Evolutionary conservation across 2,113 vertebrate genomes (phyloP).

Genomic region (Excalfactoria chinensis): DNA sequence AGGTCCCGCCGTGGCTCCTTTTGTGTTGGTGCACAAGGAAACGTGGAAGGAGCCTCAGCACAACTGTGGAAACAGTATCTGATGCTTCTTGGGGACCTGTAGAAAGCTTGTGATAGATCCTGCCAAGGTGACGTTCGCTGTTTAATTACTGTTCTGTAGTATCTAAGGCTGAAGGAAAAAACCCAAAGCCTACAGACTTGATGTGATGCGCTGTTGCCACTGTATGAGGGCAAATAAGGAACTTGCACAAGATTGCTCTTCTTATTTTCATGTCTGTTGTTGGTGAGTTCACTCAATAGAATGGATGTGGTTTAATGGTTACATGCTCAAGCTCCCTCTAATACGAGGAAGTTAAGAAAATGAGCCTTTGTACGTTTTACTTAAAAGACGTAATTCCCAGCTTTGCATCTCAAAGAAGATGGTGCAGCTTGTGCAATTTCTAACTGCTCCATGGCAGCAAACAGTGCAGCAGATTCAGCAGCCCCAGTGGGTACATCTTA

Average conservation of each 20-base stretch:
- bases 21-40: accelerated
- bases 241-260: neutral
- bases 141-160: neutral
- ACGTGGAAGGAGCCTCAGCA: neutral
- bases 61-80: accelerated
- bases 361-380: neutral
- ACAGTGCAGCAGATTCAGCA: neutral
- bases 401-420: neutral
- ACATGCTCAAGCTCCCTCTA: neutral
- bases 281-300: neutral
- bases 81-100: neutral
- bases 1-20: neutral
- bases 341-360: neutral
- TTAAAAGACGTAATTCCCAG: neutral
- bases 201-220: neutral
- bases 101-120: neutral
- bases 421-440: neutral
- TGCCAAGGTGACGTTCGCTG: neutral
- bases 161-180: neutral
- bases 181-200: neutral
- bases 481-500: neutral
- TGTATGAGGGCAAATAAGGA: accelerated
- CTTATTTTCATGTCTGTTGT: accelerated
- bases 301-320: neutral
- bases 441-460: accelerated